Evolutionary conservation across 2,888 invertebrate species (phyloP), one percentile per base, ranked within the genome.

Genomic region (Leucoptera coffeella): DNA sequence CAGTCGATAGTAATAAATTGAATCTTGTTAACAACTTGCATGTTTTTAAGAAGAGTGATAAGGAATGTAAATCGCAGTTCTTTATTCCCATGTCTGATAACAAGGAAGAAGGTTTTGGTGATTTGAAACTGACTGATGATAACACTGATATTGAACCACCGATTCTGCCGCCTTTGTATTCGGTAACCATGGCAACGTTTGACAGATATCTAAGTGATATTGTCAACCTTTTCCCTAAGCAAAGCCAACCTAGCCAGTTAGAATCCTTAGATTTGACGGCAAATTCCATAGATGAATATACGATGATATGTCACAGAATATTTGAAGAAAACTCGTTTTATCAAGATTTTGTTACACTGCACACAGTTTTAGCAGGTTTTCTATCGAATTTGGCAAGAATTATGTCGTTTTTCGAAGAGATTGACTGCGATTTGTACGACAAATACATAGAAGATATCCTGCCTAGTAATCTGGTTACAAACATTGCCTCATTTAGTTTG

Each of bases 291-390:
- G 72, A 72, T 10, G 51, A 65, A 29, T 72, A 72, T 13, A 71
- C 72, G 0, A 41, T 59, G 7, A 43, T 69, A 14, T 72, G 72
- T 15, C 71, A 69, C 23, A 64, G 69, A 46, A 67, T 72, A 0
- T 72, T 72, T 15, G 61, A 65, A 47, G 72, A 72, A 15, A 69
- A 67, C 37, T 32, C 64, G 2, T 72, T 72, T 33, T 62, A 67
- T 31, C 58, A 65, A 39, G 69, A 72, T 33, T 65, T 64, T 23
- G 41, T 53, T 12, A 56, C 47, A 0, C 37, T 67, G 2, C 72
- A 72, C 29, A 58, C 53, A 0, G 40, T 64, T 15, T 31, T 71
- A 25, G 45, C 44, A 0, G 62, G 62, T 2, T 61, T 57, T 27
- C 37, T 72, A 14, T 38, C 52, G 13, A 38, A 52, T 1, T 29